Evolutionary conservation across 2,797 vertebrate genomes (phyloP).

Genomic region (Gymnoscopelus braueri): DNA sequence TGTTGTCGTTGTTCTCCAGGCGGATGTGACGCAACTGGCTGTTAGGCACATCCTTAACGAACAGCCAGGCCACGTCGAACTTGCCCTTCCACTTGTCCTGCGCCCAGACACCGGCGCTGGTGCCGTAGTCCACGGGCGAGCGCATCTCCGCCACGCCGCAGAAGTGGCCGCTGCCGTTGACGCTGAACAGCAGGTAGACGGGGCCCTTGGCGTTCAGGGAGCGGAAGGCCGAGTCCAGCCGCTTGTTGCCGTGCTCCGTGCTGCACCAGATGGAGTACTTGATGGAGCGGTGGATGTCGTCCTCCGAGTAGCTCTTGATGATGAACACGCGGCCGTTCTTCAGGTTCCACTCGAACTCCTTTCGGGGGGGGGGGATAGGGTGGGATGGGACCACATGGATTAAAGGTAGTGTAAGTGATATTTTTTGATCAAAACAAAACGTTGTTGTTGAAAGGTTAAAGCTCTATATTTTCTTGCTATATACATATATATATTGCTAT

Average conservation of each 20-base stretch:
- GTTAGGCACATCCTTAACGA: slow-evolving; percentile 98
- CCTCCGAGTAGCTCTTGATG: slow-evolving; percentile 99
- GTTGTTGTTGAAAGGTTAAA: too few relatives aligned
- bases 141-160: slow-evolving; percentile 98
- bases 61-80: slow-evolving; percentile 98
- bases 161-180: slow-evolving; percentile 98
- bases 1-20: slow-evolving; percentile 99
- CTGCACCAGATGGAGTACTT: slow-evolving; percentile 99
- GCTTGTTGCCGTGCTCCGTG: slow-evolving; percentile 97
- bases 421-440: too few relatives aligned
- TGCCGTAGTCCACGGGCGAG: slow-evolving; percentile 97
- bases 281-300: slow-evolving; percentile 99
- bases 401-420: too few relatives aligned
- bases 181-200: slow-evolving; percentile 95
- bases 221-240: slow-evolving; percentile 93
- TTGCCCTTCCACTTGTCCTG: slow-evolving; percentile 99
- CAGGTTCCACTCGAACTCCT: slow-evolving; percentile 96
- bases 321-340: slow-evolving; percentile 96
- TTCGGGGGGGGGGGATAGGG: too few relatives aligned
- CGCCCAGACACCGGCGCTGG: slow-evolving; percentile 98
- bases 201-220: slow-evolving; percentile 90
- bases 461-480: too few relatives aligned
- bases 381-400: too few relatives aligned
- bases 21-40: slow-evolving; percentile 97
- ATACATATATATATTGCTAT: too few relatives aligned